Conservation (phyloP, 2,113 vertebrate genomes). For the Trogon surrucura region DNA sequence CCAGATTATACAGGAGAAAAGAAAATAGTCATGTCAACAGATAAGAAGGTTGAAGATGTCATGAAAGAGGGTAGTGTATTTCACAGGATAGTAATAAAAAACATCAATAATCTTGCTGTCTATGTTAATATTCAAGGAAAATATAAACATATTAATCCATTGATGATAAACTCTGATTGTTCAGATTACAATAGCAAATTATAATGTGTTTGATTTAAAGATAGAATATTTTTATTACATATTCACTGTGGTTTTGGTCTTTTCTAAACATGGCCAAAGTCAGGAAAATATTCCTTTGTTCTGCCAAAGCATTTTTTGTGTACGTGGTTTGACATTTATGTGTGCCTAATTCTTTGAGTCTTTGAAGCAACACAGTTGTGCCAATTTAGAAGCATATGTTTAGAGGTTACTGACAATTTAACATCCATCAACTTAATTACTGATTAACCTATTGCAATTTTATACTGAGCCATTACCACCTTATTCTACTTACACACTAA, state of each 20-base stretch:
- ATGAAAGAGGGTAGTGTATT: conserved; percentile 62
- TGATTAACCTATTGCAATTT: not conserved
- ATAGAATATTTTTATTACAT: not conserved
- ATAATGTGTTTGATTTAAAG: conserved; percentile 18
- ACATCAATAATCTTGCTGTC: not conserved
- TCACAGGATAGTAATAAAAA: conserved; percentile 68
- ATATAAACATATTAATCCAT: conserved; percentile 72
- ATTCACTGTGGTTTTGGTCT: not conserved
- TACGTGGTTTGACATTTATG: not conserved
- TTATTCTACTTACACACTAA: not conserved
- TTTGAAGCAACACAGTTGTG: not conserved
- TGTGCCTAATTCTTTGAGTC: not conserved
- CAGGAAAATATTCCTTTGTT: not conserved
- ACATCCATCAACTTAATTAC: not conserved
- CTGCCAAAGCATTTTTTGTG: not conserved
- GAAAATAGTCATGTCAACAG: conserved; percentile 48
- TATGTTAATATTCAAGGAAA: conserved; percentile 67
- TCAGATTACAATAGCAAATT: conserved; percentile 40
- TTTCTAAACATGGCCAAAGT: not conserved
- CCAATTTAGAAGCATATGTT: not conserved
- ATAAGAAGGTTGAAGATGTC: conserved; percentile 75
- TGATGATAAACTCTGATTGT: not conserved
- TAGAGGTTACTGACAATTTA: not conserved
- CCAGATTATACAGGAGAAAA: conserved; percentile 71
- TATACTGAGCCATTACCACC: not conserved